phyloP scores from a whole-genome alignment of 2,797 vertebrate genomes.

The Dromococcyx pavoninus region DNA sequence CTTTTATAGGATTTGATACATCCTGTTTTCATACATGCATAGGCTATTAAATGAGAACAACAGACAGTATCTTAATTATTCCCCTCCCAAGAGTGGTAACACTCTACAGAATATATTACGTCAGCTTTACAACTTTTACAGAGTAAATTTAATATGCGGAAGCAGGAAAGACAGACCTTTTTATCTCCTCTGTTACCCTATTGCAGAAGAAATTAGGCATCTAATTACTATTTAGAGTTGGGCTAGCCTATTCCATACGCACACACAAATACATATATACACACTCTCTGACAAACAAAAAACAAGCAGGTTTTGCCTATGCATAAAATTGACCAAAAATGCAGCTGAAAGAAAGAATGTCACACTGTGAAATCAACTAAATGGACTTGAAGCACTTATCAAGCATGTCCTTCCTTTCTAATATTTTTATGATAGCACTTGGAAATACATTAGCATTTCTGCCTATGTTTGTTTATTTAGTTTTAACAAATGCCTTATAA shows the following conservation, averaged over 20 bases:
- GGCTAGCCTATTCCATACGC: background rate
- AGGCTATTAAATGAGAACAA: background rate
- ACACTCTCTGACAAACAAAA: background rate
- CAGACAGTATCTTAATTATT: background rate
- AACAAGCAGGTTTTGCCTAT: background rate
- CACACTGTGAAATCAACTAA: background rate
- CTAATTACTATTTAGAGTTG: background rate
- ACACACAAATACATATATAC: too few species aligned
- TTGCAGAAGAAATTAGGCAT: background rate
- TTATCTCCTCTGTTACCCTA: background rate
- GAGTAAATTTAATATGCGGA: background rate
- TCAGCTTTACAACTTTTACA: background rate
- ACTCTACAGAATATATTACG: background rate
- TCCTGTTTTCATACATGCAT: background rate
- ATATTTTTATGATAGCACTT: background rate
- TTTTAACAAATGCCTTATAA: background rate
- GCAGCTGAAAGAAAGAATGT: background rate
- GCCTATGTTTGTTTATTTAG: background rate
- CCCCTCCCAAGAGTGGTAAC: background rate
- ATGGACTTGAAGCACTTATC: background rate
- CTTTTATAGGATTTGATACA: background rate
- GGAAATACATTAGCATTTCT: background rate
- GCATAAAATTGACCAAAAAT: background rate
- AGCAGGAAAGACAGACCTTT: background rate
- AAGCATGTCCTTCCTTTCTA: background rate